These are phyloP conservation scores for Pardalotus punctatus DNA, from an alignment of 2,113 vertebrate species.

Conservation along the genomic window DNA sequence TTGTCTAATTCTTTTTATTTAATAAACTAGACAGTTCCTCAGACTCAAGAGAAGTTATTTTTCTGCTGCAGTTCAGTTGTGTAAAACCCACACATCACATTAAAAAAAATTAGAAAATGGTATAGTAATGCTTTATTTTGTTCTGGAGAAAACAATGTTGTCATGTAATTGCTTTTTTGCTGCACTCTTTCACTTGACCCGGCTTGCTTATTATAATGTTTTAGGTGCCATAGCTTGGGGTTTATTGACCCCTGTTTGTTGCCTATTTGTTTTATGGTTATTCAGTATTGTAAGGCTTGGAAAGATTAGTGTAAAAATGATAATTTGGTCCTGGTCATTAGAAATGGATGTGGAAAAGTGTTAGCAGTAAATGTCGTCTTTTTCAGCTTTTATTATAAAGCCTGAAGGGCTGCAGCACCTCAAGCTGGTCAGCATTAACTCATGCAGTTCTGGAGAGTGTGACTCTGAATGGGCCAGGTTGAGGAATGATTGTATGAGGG, in stretches of 20 bases:
- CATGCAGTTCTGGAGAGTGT: neutral
- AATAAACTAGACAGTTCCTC: neutral
- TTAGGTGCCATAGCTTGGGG: neutral
- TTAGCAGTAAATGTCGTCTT: neutral
- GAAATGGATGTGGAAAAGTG: neutral
- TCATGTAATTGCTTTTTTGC: constrained; percentile 1
- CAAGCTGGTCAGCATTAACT: neutral
- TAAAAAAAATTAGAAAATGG: neutral
- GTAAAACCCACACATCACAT: neutral
- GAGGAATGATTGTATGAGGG: neutral
- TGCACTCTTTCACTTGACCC: constrained; percentile 19
- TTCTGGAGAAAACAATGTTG: constrained; percentile 7
- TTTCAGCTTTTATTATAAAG: neutral
- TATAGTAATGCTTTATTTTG: neutral
- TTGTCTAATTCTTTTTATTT: neutral
- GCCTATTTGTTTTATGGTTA: neutral
- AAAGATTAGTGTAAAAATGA: neutral
- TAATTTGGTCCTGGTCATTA: neutral
- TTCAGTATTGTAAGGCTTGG: neutral
- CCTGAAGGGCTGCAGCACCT: neutral
- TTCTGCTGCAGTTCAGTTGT: neutral
- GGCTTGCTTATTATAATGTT: constrained; percentile 15
- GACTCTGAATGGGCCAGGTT: neutral
- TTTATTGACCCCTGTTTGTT: neutral
- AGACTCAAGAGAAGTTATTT: neutral